A percentile compares a stretch with the other conserved stretches of the same genome.
These are phyloP conservation scores for Dexiosoma caninum DNA, from an alignment of 2,888 invertebrate genomes.

Conservation along the genomic window DNA sequence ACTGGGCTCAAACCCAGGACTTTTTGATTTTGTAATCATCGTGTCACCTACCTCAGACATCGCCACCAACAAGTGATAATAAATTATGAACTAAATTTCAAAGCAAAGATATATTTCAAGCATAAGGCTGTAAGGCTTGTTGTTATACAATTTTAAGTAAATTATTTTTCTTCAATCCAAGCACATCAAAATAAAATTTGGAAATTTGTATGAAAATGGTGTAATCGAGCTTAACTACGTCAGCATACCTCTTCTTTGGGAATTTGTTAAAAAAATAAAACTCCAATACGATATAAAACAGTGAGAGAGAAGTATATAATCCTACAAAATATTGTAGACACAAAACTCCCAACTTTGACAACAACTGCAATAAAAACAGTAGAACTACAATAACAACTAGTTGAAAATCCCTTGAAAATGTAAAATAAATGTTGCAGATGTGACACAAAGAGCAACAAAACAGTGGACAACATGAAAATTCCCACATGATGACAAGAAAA, in stretches of 20 bases:
- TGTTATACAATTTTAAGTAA: no score
- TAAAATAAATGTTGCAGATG: conserved; percentile 38
- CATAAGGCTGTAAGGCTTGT: no score
- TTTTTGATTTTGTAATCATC: no score
- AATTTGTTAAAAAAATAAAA: background rate
- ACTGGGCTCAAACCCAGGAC: no score
- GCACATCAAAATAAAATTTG: no score
- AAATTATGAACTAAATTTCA: no score
- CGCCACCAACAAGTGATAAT: no score
- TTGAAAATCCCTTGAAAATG: conserved; percentile 48
- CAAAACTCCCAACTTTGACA: conserved; percentile 23
- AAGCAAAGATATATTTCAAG: no score
- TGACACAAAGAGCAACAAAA: conserved; percentile 34
- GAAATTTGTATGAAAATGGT: background rate
- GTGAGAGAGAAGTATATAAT: background rate
- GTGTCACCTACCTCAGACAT: no score
- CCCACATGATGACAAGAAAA: conserved; percentile 64
- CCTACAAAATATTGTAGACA: background rate
- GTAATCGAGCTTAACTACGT: conserved; percentile 14
- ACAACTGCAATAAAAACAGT: conserved; percentile 2
- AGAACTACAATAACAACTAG: background rate
- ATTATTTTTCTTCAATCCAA: no score
- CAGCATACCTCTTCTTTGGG: conserved; percentile 11
- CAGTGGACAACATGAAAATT: conserved; percentile 62
- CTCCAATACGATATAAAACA: background rate